phyloP scores from a whole-genome alignment of 1,140 invertebrate species.

The Tetragonula clypearis region DNA sequence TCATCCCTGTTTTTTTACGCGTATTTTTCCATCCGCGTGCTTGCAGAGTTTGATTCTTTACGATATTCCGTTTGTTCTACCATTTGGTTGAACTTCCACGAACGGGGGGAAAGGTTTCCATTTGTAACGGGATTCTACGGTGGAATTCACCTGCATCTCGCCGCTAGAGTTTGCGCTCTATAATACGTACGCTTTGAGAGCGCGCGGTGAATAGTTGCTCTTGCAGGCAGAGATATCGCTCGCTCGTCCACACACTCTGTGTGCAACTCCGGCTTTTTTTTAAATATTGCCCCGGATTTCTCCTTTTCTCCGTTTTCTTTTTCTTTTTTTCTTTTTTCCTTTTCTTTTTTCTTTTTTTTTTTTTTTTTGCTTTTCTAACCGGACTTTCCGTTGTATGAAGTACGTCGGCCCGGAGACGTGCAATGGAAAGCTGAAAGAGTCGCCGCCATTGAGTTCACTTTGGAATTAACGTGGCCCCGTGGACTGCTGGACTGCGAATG shows the following conservation, averaged over 20 bases:
- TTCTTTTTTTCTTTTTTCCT: not conserved
- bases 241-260: not conserved
- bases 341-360: not conserved
- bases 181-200: slow-evolving; percentile 1
- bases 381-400: not conserved
- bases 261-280: not conserved
- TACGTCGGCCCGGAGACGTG: not conserved
- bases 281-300: slow-evolving; percentile 13
- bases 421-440: not conserved
- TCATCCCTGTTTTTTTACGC: not conserved
- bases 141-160: too few species aligned
- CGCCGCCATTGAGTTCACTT: not conserved
- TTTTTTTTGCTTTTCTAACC: not conserved
- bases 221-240: slow-evolving; percentile 7
- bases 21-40: not conserved
- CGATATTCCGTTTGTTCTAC: not conserved
- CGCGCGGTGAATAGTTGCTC: not conserved
- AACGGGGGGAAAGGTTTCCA: not conserved
- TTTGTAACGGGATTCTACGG: not conserved
- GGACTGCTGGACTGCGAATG: not conserved
- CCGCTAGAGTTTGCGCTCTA: not conserved
- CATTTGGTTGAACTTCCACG: not conserved
- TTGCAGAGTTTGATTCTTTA: not conserved
- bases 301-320: not conserved
- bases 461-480: not conserved